These are phyloP conservation scores for Rhopalosiphum maidis DNA, from an alignment of 1,140 invertebrate genomes.

Conservation along the genomic window DNA sequence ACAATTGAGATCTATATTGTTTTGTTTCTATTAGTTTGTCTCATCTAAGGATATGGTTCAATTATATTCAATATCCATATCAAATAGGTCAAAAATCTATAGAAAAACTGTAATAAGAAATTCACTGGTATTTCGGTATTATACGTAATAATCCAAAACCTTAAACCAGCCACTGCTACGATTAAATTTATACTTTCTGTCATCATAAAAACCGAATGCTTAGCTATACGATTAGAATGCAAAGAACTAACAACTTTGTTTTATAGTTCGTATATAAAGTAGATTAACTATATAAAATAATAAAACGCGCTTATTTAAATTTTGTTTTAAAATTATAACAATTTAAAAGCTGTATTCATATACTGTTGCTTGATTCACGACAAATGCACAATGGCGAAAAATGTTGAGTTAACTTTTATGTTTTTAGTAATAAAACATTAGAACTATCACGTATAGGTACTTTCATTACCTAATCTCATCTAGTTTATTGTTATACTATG, in stretches of 20 bases:
- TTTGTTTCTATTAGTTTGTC: neutral
- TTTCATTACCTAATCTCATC: neutral
- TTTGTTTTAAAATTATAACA: neutral
- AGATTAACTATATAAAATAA: neutral
- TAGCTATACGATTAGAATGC: neutral
- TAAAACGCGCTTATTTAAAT: neutral
- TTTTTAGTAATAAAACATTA: neutral
- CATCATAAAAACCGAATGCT: neutral
- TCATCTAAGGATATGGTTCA: neutral
- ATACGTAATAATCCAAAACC: slow-evolving; percentile 1
- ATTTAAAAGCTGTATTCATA: neutral
- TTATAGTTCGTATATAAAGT: neutral
- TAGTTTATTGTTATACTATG: neutral
- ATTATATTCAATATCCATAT: neutral
- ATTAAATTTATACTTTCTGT: neutral
- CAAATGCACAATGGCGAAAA: neutral
- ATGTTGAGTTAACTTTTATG: neutral
- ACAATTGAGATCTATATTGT: neutral
- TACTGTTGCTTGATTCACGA: neutral
- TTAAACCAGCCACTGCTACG: neutral
- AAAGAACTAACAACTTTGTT: neutral
- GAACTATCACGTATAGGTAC: neutral
- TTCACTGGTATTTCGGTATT: neutral
- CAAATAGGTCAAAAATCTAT: neutral
- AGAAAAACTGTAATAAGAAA: neutral